Base-by-base conservation (phyloP, 2,797 vertebrate genomes). In the Natrix natrix region DNA sequence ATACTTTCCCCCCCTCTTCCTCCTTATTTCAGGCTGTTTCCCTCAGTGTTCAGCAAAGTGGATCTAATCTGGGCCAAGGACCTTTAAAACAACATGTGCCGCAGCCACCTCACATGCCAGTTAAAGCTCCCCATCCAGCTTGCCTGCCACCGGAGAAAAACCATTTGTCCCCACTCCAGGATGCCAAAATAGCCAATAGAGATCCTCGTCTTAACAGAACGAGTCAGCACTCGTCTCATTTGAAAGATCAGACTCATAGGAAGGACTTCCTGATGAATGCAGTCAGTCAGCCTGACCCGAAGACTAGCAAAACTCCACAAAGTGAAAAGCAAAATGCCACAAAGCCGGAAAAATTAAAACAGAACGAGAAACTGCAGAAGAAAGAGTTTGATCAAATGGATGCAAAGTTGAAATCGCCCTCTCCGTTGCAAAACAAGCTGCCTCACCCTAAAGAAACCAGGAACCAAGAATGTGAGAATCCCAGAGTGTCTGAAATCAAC, bases 171-270 rank as follows among this genome's bases (percentile, higher is more conserved):
- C 95, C 97, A 60, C 97, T 97, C 90, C 93, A 98, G 6, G 99
- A 99, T 74, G 63, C 97, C 16, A 99, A 99, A 96, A 95, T 97
- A 12, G 95, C 98, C 57, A 98, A 98, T 88, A 98, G 99, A 96
- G 99, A 99, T 97, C 99, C 99, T 69, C 98, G 99, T 60, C 98
- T 99, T 92, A 99, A 99, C 96, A 98, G 99, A 86, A 86, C 92
- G 5, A 96, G 97, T 63, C 96, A 98, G 0, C 94, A 98, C 93
- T 95, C 97, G 57, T 94, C 98, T 88, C 98, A 97, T 91, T 86
- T 96, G 96, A 99, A 99, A 98, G 99, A 99, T 91, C 98, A 97
- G 0, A 96, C 97, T 48, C 95, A 98, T 26, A 98, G 98, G 95
- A 99, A 98, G 74, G 98, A 99, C 2, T 96, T 96, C 55, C 60